Evolutionary conservation across 2,113 vertebrate genomes (phyloP).

Genomic region (Chloropsis cyanopogon): DNA sequence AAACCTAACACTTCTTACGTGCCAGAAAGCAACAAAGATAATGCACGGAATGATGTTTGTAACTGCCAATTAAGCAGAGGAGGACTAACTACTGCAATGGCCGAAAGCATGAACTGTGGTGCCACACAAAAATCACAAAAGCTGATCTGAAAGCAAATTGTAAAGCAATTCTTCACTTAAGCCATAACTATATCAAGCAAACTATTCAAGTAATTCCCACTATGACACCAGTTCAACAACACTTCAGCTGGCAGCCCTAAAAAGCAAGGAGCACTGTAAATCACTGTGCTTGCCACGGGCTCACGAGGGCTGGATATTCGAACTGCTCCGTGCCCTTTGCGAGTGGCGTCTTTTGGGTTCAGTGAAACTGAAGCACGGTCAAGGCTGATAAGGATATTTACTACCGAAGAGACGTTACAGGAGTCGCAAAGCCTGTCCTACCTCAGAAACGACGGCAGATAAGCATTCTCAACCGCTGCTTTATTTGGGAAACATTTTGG

Average conservation of each 20-base stretch:
- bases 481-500: not conserved
- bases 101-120: not conserved
- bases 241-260: not conserved
- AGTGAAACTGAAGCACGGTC: not conserved
- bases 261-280: not conserved
- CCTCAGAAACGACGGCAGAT: not conserved
- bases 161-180: not conserved
- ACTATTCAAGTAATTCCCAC: not conserved
- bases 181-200: not conserved
- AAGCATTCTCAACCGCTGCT: not conserved
- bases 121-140: not conserved
- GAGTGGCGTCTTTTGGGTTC: not conserved
- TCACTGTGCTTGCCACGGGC: not conserved
- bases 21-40: not conserved
- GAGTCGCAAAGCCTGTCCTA: not conserved
- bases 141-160: not conserved
- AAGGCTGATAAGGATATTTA: not conserved
- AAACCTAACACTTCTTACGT: not conserved
- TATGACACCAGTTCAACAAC: not conserved
- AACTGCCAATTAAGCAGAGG: not conserved
- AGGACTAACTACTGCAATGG: not conserved
- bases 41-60: not conserved
- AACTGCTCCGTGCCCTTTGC: not conserved
- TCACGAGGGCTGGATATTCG: not conserved
- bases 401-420: not conserved